Base-by-base conservation (phyloP, 2,888 invertebrate genomes). In the Nomada fucata region DNA sequence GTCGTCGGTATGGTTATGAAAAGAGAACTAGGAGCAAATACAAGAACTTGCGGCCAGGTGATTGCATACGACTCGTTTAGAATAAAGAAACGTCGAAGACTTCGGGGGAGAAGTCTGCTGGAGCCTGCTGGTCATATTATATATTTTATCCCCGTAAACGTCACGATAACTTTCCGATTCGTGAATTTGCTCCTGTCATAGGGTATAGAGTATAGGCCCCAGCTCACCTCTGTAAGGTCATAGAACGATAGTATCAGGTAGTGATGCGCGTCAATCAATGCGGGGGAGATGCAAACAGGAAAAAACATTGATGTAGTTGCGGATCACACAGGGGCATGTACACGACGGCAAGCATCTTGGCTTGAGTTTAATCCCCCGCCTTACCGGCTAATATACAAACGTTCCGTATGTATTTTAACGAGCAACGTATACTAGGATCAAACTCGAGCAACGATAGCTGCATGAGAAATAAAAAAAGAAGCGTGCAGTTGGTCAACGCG, bases 151-250 rank as follows among this genome's bases (percentile, higher is more conserved):
- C 9, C 20, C 11, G 26, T 57, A 36, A 50, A 9, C 26, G 2
- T 29, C 50, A 36, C 1, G 7, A 65, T 20, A 2, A 0, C 18
- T 23, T 55, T 36, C 5, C 61, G 5, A 77, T 88, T 90, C 89
- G 81, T 89, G 89, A 88, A 92, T 89, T 90, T 89, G 91, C 92
- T 91, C 91, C 91, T 85, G 84, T 83, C 86, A 86, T 87, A 36
- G 88, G 89, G 71, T 88, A 90, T 90, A 89, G 82, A 87, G 57
- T 88, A 90, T 90, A 91, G 90, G 91, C 92, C 91, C 91, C 93
- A 92, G 93, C 93, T 93, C 93, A 93, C 93, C 93, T 93, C 93
- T 93, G 93, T 89, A 93, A 36, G 91, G 91, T 92, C 91, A 92
- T 92, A 92, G 92, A 92, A 92, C 90, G 91, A 92, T 93, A 93